Evolutionary conservation across 2,113 vertebrate genomes (phyloP).

Genomic region (Oryctolagus cuniculus): DNA sequence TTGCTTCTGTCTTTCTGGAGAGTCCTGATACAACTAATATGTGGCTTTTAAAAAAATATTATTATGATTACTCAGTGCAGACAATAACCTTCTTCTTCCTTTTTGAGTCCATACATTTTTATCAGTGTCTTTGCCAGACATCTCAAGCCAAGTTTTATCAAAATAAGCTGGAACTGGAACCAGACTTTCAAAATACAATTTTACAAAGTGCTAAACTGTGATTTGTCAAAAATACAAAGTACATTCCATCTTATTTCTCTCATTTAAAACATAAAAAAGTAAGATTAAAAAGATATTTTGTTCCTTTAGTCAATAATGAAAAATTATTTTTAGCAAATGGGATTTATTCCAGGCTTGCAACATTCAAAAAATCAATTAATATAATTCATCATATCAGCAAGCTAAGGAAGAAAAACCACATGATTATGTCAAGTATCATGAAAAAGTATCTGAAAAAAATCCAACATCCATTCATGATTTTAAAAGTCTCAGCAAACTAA

Average conservation of each 20-base stretch:
- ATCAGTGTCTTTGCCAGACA: not conserved
- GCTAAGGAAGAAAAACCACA: slow-evolving; percentile 14
- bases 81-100: not conserved
- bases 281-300: not conserved
- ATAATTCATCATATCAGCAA: not conserved
- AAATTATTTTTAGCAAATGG: not conserved
- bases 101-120: slow-evolving; percentile 29
- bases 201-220: slow-evolving; percentile 40
- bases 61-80: not conserved
- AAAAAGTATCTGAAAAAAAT: slow-evolving; percentile 38
- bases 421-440: not conserved
- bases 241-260: not conserved
- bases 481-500: not conserved
- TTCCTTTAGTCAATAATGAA: not conserved
- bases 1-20: not conserved
- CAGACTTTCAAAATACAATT: slow-evolving; percentile 32
- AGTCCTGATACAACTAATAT: not conserved
- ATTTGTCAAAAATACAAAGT: slow-evolving; percentile 45
- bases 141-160: not conserved
- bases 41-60: not conserved
- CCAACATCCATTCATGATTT: not conserved
- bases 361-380: slow-evolving; percentile 53
- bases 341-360: slow-evolving; percentile 6
- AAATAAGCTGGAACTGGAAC: slow-evolving; percentile 53
- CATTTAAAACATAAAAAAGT: slow-evolving; percentile 20